Evolutionary conservation across 1,140 invertebrate species (phyloP).

Genomic region (Chrysoperla carnea): DNA sequence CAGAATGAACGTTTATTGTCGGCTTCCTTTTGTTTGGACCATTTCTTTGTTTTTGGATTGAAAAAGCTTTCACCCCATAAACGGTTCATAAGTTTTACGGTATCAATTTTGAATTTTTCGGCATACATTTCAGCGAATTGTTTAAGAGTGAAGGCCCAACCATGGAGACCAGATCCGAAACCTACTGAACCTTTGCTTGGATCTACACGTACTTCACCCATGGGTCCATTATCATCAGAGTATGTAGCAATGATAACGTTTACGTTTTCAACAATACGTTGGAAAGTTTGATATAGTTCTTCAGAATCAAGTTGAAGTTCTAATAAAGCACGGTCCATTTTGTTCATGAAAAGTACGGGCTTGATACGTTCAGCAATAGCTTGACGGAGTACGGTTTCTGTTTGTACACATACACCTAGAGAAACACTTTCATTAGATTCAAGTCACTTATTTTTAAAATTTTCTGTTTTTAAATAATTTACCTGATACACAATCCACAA

Average conservation of each 20-base stretch:
- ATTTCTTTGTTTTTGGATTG: constrained; percentile 94
- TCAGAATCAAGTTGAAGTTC: constrained; percentile 91
- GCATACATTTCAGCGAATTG: constrained; percentile 99
- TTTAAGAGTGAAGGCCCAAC: constrained; percentile 99
- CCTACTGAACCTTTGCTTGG: constrained; percentile 97
- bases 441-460: neutral
- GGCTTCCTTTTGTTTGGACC: constrained; percentile 77
- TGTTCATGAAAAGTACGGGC: constrained; percentile 99
- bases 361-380: constrained; percentile 98
- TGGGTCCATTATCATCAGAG: constrained; percentile 89
- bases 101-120: constrained; percentile 95
- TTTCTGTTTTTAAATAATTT: constrained; percentile 9
- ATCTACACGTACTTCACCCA: constrained; percentile 95
- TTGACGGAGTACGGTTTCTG: constrained; percentile 96
- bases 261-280: constrained; percentile 98
- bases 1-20: constrained; percentile 94
- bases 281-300: constrained; percentile 98
- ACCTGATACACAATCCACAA: constrained; percentile 99
- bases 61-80: constrained; percentile 99
- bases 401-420: constrained; percentile 97
- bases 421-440: constrained; percentile 5
- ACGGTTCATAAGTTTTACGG: constrained; percentile 91
- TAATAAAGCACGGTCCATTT: constrained; percentile 95
- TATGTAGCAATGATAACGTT: constrained; percentile 99
- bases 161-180: constrained; percentile 97